Conservation (phyloP, 2,113 vertebrate genomes). For the Prietella phreatophila region DNA sequence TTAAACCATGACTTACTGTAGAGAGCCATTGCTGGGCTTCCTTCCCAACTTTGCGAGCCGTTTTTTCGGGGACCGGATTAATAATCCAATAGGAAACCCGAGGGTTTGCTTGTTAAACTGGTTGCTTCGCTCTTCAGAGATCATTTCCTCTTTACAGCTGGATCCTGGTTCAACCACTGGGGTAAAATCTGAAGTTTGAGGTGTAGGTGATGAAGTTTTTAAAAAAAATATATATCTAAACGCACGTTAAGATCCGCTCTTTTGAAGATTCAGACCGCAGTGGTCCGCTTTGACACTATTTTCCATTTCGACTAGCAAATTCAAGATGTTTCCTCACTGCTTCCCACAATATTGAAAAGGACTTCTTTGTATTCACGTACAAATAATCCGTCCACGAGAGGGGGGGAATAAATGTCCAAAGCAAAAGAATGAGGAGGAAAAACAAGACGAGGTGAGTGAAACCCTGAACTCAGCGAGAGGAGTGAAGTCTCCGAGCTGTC, state of each 20-base stretch:
- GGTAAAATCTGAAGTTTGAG: neutral
- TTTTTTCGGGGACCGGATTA: constrained; percentile 76
- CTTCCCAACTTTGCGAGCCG: constrained; percentile 72
- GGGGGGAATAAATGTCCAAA: neutral
- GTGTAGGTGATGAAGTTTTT: no score
- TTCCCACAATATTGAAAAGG: neutral
- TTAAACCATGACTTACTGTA: constrained; percentile 69
- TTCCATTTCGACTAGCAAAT: neutral
- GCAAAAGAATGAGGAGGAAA: no score
- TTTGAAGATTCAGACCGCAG: neutral
- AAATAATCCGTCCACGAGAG: neutral
- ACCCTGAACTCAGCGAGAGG: neutral
- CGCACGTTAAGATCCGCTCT: neutral
- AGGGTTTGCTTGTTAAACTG: constrained; percentile 68
- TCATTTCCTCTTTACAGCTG: constrained; percentile 56
- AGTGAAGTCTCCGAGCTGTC: no score
- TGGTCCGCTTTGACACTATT: neutral
- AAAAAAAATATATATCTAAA: no score
- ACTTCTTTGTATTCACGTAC: neutral
- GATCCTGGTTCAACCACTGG: neutral
- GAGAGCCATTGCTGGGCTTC: constrained; percentile 77
- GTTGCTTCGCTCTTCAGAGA: constrained; percentile 73
- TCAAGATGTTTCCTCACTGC: neutral
- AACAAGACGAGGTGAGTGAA: neutral
- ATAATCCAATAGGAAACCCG: constrained; percentile 71